Evolutionary conservation across 2,797 vertebrate genomes (phyloP).

Genomic region (Macrochelys suwanniensis): DNA sequence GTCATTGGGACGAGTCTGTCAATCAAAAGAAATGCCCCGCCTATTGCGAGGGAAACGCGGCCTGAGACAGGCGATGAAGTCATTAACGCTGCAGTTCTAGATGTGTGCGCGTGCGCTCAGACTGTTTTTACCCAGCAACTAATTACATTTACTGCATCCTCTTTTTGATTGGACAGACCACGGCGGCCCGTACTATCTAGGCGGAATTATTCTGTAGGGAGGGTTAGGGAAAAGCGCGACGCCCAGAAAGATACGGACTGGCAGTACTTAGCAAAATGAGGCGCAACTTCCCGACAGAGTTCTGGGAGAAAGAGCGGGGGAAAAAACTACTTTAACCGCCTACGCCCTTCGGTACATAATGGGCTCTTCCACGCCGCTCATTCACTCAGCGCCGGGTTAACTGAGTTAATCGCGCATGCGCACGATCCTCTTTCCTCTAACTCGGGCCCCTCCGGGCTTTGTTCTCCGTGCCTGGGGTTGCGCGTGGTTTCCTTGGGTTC

Average conservation of each 20-base stretch:
- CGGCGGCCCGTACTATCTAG: not conserved
- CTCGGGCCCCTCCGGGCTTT: too few species aligned
- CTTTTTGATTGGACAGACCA: constrained; percentile 36
- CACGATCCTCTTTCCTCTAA: rapidly evolving
- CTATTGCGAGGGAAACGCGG: rapidly evolving
- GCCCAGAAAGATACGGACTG: not conserved
- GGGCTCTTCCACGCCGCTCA: rapidly evolving
- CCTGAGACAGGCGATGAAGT: not conserved
- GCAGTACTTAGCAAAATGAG: not conserved
- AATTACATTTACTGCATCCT: rapidly evolving
- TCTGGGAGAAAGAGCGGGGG: rapidly evolving
- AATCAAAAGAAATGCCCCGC: rapidly evolving
- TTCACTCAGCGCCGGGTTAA: rapidly evolving
- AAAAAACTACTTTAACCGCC: rapidly evolving
- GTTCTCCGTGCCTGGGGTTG: too few species aligned
- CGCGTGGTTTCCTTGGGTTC: not conserved
- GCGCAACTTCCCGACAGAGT: not conserved
- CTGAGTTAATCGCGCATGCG: not conserved
- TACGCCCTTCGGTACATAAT: rapidly evolving
- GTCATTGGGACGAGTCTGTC: rapidly evolving
- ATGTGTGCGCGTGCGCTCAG: not conserved
- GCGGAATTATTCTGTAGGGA: not conserved
- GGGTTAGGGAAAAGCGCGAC: rapidly evolving
- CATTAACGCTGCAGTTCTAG: not conserved
- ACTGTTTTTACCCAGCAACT: not conserved